These are phyloP conservation scores for Pseudomyrmex sp. DNA, from an alignment of 1,140 invertebrate species.

Conservation along the genomic window DNA sequence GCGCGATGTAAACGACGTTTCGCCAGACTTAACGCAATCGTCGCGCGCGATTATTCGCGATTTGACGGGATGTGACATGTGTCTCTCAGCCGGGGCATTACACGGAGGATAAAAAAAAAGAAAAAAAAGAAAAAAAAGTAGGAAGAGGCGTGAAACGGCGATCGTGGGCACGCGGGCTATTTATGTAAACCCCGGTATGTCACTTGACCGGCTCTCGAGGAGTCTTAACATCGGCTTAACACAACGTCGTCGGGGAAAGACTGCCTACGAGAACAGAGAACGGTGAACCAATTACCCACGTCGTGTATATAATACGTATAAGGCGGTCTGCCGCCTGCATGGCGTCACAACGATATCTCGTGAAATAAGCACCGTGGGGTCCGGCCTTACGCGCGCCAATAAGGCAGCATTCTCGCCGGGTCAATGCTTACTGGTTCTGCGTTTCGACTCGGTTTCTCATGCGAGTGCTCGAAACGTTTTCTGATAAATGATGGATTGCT, in stretches of 20 bases:
- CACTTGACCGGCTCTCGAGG: slow-evolving; percentile 22
- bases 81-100: background rate
- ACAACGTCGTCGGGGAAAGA: slow-evolving; percentile 13
- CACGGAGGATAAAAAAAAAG: background rate
- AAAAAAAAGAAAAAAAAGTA: background rate
- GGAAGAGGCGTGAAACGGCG: background rate
- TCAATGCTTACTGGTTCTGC: slow-evolving; percentile 84
- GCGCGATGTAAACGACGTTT: background rate
- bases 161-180: slow-evolving; percentile 41
- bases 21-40: background rate
- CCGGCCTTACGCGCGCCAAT: slow-evolving; percentile 75
- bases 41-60: slow-evolving; percentile 13
- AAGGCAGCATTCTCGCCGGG: slow-evolving; percentile 81
- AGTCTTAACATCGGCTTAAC: slow-evolving; percentile 58
- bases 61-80: background rate
- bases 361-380: slow-evolving; percentile 80
- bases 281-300: slow-evolving; percentile 69
- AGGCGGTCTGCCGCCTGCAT: slow-evolving; percentile 57
- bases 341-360: slow-evolving; percentile 67
- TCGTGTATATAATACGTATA: slow-evolving; percentile 63
- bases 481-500: too few relatives aligned
- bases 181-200: slow-evolving; percentile 40
- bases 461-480: too few relatives aligned
- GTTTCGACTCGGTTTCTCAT: slow-evolving; percentile 73
- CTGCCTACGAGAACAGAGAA: slow-evolving; percentile 48